Percentiles rank a stretch among this genome's conserved stretches.
Evolutionary conservation across 2,113 vertebrate genomes (phyloP).

Genomic region (Cyprinus carpio): DNA sequence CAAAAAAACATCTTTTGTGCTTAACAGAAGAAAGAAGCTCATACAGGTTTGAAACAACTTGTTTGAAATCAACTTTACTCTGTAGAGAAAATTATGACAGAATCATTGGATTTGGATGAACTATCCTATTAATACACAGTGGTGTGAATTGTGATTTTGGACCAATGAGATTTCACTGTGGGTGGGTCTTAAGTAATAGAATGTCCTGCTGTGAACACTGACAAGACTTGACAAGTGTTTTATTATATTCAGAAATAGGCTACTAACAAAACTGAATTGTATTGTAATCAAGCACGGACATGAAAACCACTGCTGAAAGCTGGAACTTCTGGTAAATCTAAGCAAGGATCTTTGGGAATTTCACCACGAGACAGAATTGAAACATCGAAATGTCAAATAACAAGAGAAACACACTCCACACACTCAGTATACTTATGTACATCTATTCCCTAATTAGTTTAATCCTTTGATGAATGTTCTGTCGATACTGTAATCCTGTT

Average conservation of each 20-base stretch:
- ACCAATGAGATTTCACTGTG: too few relatives aligned
- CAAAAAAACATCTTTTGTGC: too few relatives aligned
- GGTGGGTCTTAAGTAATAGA: too few relatives aligned
- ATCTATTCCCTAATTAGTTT: background rate
- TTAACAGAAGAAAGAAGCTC: too few relatives aligned
- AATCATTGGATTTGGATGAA: too few relatives aligned
- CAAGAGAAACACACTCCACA: background rate
- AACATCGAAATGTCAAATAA: background rate
- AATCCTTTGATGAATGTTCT: background rate
- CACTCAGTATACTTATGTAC: background rate
- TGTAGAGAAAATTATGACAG: too few relatives aligned
- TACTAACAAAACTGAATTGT: background rate
- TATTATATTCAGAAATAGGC: background rate
- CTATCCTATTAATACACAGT: too few relatives aligned
- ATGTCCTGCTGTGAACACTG: too few relatives aligned
- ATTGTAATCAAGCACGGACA: background rate
- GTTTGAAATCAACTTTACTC: too few relatives aligned
- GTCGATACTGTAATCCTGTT: conserved; percentile 11
- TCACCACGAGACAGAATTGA: background rate
- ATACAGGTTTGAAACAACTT: too few relatives aligned
- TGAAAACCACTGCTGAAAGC: background rate
- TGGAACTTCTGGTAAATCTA: background rate
- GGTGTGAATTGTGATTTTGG: too few relatives aligned
- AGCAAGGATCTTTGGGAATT: background rate
- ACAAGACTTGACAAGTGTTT: background rate